Conservation (phyloP, 1,140 invertebrate species). For the Ruditapes philippinarum region DNA sequence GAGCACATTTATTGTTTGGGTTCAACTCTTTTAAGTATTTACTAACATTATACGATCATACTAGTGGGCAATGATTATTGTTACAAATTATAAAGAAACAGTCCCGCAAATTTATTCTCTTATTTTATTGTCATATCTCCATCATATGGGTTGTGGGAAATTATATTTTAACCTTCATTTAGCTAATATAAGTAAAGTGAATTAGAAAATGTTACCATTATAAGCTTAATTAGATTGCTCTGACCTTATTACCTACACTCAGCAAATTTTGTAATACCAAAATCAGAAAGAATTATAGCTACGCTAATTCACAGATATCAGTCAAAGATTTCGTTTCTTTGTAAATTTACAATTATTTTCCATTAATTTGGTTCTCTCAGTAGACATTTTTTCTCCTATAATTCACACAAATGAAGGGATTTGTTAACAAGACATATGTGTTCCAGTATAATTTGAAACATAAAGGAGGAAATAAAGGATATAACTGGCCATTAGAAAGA, state of each 20-base stretch:
- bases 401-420: conserved; percentile 23
- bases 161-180: no score
- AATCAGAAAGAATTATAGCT: background rate
- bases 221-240: background rate
- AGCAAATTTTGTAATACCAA: background rate
- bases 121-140: no score
- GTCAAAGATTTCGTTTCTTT: background rate
- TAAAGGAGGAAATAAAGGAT: conserved; percentile 39
- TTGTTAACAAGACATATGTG: conserved; percentile 27
- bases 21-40: no score
- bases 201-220: no score
- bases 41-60: no score
- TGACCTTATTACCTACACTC: no score
- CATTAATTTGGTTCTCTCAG: background rate
- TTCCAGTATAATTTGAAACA: conserved; percentile 47
- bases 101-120: no score
- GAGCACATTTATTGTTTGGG: no score
- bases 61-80: no score
- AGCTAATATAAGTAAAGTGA: no score
- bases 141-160: no score
- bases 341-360: background rate
- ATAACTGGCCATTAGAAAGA: conserved; percentile 43
- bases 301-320: background rate
- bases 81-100: no score
- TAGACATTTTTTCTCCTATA: conserved; percentile 2